Base-by-base conservation (phyloP, 1,140 invertebrate genomes). In the Hycleus cichorii region DNA sequence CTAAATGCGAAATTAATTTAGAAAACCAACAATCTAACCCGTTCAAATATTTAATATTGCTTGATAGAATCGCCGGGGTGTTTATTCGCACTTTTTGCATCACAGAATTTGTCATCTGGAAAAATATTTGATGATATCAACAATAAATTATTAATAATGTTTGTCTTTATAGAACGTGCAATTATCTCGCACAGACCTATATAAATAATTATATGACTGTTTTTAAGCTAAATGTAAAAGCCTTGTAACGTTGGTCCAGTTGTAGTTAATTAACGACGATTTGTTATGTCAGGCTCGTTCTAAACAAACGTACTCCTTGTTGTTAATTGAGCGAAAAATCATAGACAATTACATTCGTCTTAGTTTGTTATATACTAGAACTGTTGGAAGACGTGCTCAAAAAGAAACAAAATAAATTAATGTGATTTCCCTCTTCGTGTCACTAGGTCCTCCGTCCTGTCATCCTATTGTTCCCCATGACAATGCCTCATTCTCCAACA, bases 361-460 rank as follows among this genome's bases (percentile, higher is more conserved):
- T 39, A 42, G 32, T 39, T 5, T 44, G 7, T 7, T 5, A 7
- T 32, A 32, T 7, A 32, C 7, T 32, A 32, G 32, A 32, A 32
- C 18, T 18, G 18, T 26, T 39, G 45, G 27, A 57, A 57, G 54
- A 57, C 48, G 26, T 38, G 49, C 49, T 45, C n/a, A 39, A 44
- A 57, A 40, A 7, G 47, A 57, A 57, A 49, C 54, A 47, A 57
- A 32, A 57, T 57, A 40, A 57, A 57, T 48, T 57, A 57, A 57
- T 48, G 54, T 39, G 46, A 48, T 57, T 57, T 57, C 5, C 44
- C 51, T 53, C 38, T 53, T 27, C 51, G 51, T 53, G 51, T 53
- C 51, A 53, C 42, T 46, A 32, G 51, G 51, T 53, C 51, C 32
- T 32, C 7, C 39, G 51, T 53, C 51, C 51, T 46, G 51, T 46